Evolutionary conservation across 1,140 invertebrate species (phyloP), one percentile per base, ranked within the genome.

Genomic region (Drosophila murphyi): DNA sequence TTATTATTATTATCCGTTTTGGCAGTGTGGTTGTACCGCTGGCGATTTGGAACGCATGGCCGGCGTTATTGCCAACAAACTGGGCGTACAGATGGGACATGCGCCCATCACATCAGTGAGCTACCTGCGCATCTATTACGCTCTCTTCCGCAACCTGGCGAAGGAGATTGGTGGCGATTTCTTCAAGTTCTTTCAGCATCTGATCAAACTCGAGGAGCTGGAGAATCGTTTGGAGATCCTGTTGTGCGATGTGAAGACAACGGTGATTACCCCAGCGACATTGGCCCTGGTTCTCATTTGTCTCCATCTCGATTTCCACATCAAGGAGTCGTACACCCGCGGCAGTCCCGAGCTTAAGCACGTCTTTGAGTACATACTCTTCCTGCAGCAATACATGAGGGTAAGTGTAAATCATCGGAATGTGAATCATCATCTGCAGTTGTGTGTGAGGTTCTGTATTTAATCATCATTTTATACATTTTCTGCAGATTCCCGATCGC

Each of bases 21-120:
- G 1, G 95, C 94, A 96, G 92, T 96, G 95, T 82, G 96, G 96
- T 90, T 97, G 96, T 92, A 96, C 95, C 45, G 94, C 94, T 45
- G 95, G 96, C 76, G 96, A 96, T 93, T 93, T 96, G 61, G 93
- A 93, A 32, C 95, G 96, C 64, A 97, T 96, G 96, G 95, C 96
- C 39, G 94, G 94, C 41, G 94, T 96, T 47, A 95, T 97, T 77
- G 93, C 92, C 32, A 94, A 95, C 91, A 96, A 96, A 92, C 93
- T 96, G 80, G 95, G 95, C 76, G 94, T 95, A 70, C 93, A 94
- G 71, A 93, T 94, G 20, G 93, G 93, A 29, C 92, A 93, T 69
- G 93, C 93, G 72, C 95, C 93, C 2, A 93, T 95, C 43, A 96
- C 95, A 7, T 92, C 95, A 48, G 93, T 96, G 55, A 95, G 95